Conservation (phyloP, 2,113 vertebrate species). For the Onychostruthus taczanowskii region DNA sequence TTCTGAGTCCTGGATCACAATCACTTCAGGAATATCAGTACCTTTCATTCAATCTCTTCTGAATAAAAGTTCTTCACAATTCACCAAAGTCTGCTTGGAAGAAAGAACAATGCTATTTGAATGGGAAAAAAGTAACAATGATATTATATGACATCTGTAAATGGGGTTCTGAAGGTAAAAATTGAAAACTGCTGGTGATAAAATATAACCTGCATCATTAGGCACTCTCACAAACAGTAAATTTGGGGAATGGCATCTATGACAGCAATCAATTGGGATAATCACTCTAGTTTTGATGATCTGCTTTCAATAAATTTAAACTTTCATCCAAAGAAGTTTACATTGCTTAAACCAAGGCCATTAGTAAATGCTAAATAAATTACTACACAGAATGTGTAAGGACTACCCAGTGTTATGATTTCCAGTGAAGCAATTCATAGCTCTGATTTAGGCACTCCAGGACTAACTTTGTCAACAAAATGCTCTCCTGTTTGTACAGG, state of each 20-base stretch:
- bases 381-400: too few species aligned
- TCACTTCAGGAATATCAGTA: neutral
- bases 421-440: neutral
- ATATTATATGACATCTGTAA: neutral
- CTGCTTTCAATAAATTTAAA: neutral
- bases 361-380: neutral
- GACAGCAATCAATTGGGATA: neutral
- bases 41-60: neutral
- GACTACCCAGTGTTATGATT: neutral
- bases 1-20: neutral
- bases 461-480: neutral
- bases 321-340: neutral
- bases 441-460: neutral
- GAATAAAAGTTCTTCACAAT: neutral
- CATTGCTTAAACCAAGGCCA: neutral
- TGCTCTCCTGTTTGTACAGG: neutral
- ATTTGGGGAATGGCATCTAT: neutral
- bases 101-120: neutral
- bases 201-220: neutral
- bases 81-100: neutral
- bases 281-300: neutral
- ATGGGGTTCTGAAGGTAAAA: neutral
- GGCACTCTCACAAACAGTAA: neutral
- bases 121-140: neutral
- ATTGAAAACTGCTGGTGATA: neutral